Evolutionary conservation across 2,797 vertebrate species (phyloP).

Genomic region (Cirrhinus mrigala): DNA sequence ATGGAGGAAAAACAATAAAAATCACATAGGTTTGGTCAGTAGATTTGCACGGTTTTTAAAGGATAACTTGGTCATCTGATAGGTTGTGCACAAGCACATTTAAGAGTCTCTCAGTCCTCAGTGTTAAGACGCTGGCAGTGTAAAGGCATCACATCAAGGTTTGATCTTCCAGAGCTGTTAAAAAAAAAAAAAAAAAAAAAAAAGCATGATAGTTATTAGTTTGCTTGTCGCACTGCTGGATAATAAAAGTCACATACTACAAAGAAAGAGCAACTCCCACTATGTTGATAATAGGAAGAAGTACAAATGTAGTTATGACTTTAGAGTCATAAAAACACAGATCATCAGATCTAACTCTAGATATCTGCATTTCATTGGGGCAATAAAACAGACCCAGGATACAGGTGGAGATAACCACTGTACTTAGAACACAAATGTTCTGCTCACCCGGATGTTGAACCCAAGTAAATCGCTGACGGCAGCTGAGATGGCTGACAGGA

Average conservation of each 20-base stretch:
- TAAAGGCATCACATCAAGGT: conserved; percentile 77
- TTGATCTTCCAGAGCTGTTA: conserved; percentile 97
- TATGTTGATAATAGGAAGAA: conserved; percentile 22
- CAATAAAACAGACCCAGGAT: conserved; percentile 10
- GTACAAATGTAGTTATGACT: neutral
- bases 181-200: conserved; percentile 20
- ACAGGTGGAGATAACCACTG: neutral
- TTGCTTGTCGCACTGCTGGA: neutral
- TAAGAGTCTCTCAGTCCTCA: conserved; percentile 54
- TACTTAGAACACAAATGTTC: neutral
- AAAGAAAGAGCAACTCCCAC: neutral
- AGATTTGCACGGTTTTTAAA: conserved; percentile 72
- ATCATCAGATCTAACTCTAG: neutral
- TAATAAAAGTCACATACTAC: neutral
- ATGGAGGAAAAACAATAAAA: conserved; percentile 62
- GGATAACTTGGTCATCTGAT: conserved; percentile 46
- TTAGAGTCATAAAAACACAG: conserved; percentile 27
- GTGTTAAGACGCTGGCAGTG: conserved; percentile 64
- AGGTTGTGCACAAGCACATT: conserved; percentile 10
- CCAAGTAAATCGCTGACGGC: conserved; percentile 96
- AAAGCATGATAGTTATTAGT: neutral
- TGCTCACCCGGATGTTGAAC: conserved; percentile 95
- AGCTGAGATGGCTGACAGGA: conserved; percentile 95
- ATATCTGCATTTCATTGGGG: neutral
- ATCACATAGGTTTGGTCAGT: conserved; percentile 67